A percentile compares a stretch with the other conserved stretches of the same genome.
Evolutionary conservation across 2,888 invertebrate genomes (phyloP).

Genomic region (Drosophila prolongata): DNA sequence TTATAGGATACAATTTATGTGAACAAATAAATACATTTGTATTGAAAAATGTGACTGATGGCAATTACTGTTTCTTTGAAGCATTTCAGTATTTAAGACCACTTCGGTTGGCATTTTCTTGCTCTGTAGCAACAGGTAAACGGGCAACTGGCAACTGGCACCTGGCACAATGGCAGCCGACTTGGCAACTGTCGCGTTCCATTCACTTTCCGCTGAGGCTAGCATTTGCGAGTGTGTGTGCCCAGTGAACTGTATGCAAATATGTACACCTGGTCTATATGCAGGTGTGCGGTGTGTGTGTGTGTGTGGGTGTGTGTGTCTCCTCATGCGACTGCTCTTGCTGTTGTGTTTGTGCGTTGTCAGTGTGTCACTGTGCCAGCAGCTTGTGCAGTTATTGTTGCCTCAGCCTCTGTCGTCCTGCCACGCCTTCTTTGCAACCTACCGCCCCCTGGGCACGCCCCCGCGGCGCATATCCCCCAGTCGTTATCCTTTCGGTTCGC

Average conservation of each 20-base stretch:
- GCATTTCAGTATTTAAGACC: too few species aligned
- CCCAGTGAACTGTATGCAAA: constrained; percentile 74
- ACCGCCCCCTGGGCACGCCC: not conserved
- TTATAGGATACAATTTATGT: too few species aligned
- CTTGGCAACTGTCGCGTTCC: constrained; percentile 50
- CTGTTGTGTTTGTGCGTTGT: constrained; percentile 42
- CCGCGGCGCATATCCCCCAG: constrained; percentile 24
- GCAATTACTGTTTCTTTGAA: too few species aligned
- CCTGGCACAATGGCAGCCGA: constrained; percentile 53
- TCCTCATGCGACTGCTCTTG: constrained; percentile 13
- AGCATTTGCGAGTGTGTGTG: constrained; percentile 55
- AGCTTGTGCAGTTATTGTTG: constrained; percentile 58
- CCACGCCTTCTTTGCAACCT: not conserved
- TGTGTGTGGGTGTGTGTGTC: constrained; percentile 24
- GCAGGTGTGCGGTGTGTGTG: constrained; percentile 34
- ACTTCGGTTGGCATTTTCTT: constrained; percentile 16
- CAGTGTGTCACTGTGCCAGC: constrained; percentile 65
- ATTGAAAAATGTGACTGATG: too few species aligned
- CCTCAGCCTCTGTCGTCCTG: not conserved
- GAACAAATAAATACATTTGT: too few species aligned
- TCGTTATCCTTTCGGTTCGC: constrained; percentile 66
- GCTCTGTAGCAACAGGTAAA: constrained; percentile 34
- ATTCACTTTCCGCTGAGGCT: constrained; percentile 66
- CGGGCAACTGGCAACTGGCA: constrained; percentile 32
- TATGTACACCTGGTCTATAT: constrained; percentile 64